Base-by-base conservation (phyloP, 1,140 invertebrate species). In the Philotrypesis tridentata region DNA sequence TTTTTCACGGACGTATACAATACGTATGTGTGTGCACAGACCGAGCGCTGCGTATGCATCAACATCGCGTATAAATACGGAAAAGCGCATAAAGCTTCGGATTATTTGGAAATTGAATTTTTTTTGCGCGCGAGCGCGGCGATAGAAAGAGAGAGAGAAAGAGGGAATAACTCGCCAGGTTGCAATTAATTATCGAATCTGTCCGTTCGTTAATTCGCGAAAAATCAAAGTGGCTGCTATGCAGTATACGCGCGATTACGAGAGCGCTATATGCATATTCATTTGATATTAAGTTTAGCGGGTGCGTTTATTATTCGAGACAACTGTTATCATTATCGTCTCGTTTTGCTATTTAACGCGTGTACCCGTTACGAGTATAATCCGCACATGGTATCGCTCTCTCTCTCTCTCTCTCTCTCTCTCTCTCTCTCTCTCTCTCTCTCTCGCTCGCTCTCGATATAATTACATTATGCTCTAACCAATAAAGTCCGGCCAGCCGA, bases 81-180 rank as follows among this genome's bases (percentile, higher is more conserved):
- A 37, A 9, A 3, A 48, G 43, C 14, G 9, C 9, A 0, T n/a
- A n/a, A n/a, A n/a, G n/a, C n/a, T 1, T 7, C 37, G 5, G 4
- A 60, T 72, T 5, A 61, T 60, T 74, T 48, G 23, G 60, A 60
- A 61, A n/a, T 74, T 74, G 29, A 74, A 74, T 74, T 60, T 40
- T 33, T 37, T 61, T 74, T 61, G 48, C 17, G 48, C 27, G 60
- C 60, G 31, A n/a, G 48, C 9, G 33, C 33, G 9, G 33, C 33
- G n/a, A n/a, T n/a, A n/a, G n/a, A n/a, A n/a, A n/a, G n/a, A 55
- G 55, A 73, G 29, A 17, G 43, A 73, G 43, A 43, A 8, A 23
- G 33, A 8, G 33, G 33, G 33, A 8, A 8, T 3, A 8, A 37
- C 72, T 3, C 17, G 14, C 40, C 21, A n/a, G n/a, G 21, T n/a